Evolutionary conservation across 2,113 vertebrate genomes (phyloP), one percentile per base, ranked within the genome.

Genomic region (Jaculus jaculus): DNA sequence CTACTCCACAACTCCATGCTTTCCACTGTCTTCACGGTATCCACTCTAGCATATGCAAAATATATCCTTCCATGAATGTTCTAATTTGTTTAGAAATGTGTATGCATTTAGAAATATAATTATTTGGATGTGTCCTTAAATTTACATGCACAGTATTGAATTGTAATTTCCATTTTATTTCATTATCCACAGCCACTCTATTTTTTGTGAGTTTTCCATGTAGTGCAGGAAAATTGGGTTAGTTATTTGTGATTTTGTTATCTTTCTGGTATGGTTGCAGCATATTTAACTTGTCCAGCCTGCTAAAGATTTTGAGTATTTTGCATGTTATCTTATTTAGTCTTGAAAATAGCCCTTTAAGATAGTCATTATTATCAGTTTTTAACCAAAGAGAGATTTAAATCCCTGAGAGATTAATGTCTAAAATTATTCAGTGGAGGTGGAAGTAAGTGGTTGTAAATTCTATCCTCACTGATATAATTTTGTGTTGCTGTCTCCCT

Each of bases 321-420:
- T 72, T 79, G 37, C 32, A 80, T 51, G 61, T 91, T 32, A 51
- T 73, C 39, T 84, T 73, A 84, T 32, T 61, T 66, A 74, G 39
- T 87, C 21, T 68, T 63, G 28, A 30, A 89, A 85, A 54, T 26
- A 54, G 30, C 6, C 7, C 13, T 87, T 65, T 8, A 51, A 63
- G 47, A 20, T n/a, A 89, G 16, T 1, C 73, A 5, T 61, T 42
- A 32, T 84, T 39, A 39, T 61, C 39, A 54, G 51, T 80, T 78
- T 92, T 83, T 61, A 71, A 3, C 34, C n/a, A 24, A 17, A 72
- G 34, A 77, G 24, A 24, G 85, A 71, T 91, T 91, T 86, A 37
- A 90, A 87, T 37, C 80, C 74, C 37, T 89, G 32, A 10, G 58
- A 86, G 16, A 89, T 79, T n/a, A 93, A 58, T 82, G 93, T 89